phyloP scores from a whole-genome alignment of 2,888 invertebrate species.

The Plutella xylostella region DNA sequence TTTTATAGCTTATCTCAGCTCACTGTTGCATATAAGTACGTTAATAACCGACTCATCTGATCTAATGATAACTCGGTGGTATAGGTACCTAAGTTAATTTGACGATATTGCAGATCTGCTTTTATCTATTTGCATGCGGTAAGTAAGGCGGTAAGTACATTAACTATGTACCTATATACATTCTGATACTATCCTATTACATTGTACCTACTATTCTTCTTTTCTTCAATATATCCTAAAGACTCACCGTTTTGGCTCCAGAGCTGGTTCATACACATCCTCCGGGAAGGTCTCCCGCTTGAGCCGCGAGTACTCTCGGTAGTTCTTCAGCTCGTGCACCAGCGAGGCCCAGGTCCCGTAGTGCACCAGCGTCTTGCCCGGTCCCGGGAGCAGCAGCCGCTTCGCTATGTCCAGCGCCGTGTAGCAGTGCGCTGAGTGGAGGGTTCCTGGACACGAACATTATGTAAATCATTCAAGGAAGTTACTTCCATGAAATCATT shows the following conservation, averaged over 20 bases:
- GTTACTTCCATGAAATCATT: not conserved
- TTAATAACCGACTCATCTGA: too few species aligned
- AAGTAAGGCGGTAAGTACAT: too few species aligned
- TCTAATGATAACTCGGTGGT: too few species aligned
- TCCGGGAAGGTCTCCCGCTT: slow-evolving; percentile 29
- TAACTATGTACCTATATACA: too few species aligned
- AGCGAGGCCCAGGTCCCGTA: slow-evolving; percentile 42
- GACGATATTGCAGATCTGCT: too few species aligned
- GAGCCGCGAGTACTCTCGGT: slow-evolving; percentile 23
- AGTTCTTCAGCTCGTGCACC: slow-evolving; percentile 29
- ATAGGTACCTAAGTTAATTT: too few species aligned
- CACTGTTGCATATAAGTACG: too few species aligned
- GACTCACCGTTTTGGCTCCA: slow-evolving; percentile 30
- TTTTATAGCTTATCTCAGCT: too few species aligned
- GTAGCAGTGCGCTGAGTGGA: slow-evolving; percentile 35
- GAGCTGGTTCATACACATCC: slow-evolving; percentile 20
- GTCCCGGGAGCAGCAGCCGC: slow-evolving; percentile 29
- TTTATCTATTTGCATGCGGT: too few species aligned
- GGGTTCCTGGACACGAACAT: slow-evolving; percentile 34
- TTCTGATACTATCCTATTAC: too few species aligned
- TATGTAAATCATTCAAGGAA: slow-evolving; percentile 4
- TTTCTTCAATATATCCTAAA: too few species aligned
- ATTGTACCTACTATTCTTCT: too few species aligned
- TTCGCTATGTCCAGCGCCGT: slow-evolving; percentile 31
- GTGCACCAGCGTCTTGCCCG: slow-evolving; percentile 29